Percentiles rank a stretch among this genome's conserved stretches.
These are phyloP conservation scores for Pollenia angustigena DNA, from an alignment of 2,888 invertebrate species.

Conservation along the genomic window DNA sequence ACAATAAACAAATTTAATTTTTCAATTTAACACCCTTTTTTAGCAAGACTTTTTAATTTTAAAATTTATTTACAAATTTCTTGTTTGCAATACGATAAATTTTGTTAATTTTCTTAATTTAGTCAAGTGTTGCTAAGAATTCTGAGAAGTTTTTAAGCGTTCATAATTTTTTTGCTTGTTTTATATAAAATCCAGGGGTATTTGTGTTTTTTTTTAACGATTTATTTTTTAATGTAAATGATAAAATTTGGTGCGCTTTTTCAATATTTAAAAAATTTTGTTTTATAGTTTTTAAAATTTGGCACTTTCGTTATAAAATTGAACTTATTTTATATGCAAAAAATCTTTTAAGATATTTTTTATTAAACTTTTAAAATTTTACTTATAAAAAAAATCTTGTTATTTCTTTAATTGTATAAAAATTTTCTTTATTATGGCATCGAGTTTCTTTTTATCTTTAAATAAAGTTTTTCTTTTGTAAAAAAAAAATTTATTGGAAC, in stretches of 20 bases:
- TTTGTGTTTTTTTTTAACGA: too few relatives aligned
- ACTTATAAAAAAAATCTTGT: not conserved
- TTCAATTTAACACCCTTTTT: too few relatives aligned
- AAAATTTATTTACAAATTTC: too few relatives aligned
- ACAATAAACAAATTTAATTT: too few relatives aligned
- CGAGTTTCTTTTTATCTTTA: conserved; percentile 29
- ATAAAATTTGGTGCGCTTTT: conserved; percentile 65
- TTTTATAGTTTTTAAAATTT: conserved; percentile 42
- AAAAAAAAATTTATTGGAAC: conserved; percentile 29
- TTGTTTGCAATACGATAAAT: too few relatives aligned
- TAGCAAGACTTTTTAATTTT: too few relatives aligned
- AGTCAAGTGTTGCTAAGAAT: too few relatives aligned
- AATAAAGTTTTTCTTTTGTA: conserved; percentile 27
- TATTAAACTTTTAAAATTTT: not conserved
- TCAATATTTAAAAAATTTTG: not conserved
- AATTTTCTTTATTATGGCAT: conserved; percentile 45
- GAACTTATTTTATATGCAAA: conserved; percentile 16
- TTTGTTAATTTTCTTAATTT: too few relatives aligned
- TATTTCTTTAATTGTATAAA: conserved; percentile 28
- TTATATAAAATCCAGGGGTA: too few relatives aligned
- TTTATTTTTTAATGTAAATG: conserved; percentile 4
- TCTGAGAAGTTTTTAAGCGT: too few relatives aligned
- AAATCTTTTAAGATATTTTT: conserved; percentile 12
- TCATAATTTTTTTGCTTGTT: too few relatives aligned
- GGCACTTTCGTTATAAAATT: conserved; percentile 54